Evolutionary conservation across 1,140 invertebrate species (phyloP), one percentile per base, ranked within the genome.

Genomic region (Planococcus citri): DNA sequence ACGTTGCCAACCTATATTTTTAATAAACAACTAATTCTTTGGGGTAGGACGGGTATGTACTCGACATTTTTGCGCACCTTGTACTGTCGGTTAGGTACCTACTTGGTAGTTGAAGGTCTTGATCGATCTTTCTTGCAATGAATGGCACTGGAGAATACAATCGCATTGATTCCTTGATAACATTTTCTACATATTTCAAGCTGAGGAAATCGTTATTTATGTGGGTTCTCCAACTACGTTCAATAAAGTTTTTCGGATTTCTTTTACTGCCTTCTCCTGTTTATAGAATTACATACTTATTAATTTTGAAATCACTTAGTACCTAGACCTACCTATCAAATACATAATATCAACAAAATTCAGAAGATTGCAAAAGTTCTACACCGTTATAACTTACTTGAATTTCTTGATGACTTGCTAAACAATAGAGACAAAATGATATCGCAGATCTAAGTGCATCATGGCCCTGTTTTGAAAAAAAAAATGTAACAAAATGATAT

Each of bases 111-210:
- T 73, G 38, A 0, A 77, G 21, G 21, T 78, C 81, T 70, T 80
- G 78, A 12, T 71, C 73, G 0, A 80, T 73, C 70, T 76, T 74
- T 68, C 83, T 72, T 1, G 77, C 80, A 72, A 84, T 76, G 14
- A 80, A 75, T 20, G 84, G 83, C 10, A 84, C 83, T 21, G 81
- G 78, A 0, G 85, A 83, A 73, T 80, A 84, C 3, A 84, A 61
- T 17, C 82, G 72, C 68, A 81, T 72, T 0, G 77, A 76, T 72
- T 82, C 80, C 73, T 80, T 86, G 27, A 84, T 76, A 1, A 85
- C 82, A 79, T 83, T 83, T 72, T 89, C 87, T 76, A 88, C 74
- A 73, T 87, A 88, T 21, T 80, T 81, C 79, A 89, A 79, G 27
- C 80, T 78, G 29, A 79, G 75, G 0, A 88, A 76, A 14, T 82